Conservation (phyloP, 2,888 invertebrate species). For the Nipponacmea schrenckii region DNA sequence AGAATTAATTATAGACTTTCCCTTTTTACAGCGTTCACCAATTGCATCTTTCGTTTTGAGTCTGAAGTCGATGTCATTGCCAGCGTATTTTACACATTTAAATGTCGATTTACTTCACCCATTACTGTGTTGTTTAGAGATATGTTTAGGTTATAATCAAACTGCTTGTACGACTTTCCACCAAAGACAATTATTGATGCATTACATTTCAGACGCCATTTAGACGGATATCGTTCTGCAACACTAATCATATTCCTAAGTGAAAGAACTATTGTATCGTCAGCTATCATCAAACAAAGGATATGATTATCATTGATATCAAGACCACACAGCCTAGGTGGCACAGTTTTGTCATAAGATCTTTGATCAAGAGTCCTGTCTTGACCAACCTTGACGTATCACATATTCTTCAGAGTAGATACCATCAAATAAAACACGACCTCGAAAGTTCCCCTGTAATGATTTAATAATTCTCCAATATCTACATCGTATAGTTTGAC, state of each 20-base stretch:
- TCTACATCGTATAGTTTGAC: no score
- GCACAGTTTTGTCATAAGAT: not conserved
- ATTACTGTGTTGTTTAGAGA: no score
- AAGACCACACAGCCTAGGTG: not conserved
- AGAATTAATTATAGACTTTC: no score
- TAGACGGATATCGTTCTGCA: not conserved
- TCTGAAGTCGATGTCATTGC: no score
- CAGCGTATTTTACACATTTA: no score
- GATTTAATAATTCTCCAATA: not conserved
- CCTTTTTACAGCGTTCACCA: no score
- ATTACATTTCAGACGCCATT: no score
- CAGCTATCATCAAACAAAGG: not conserved
- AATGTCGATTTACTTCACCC: no score
- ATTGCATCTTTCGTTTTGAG: no score
- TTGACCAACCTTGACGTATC: not conserved
- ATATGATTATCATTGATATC: not conserved
- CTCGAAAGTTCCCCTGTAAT: not conserved
- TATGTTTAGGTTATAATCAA: no score
- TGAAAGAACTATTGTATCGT: not conserved
- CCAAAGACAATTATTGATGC: no score
- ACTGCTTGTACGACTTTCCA: no score
- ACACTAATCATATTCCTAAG: not conserved
- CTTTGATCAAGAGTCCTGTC: not conserved
- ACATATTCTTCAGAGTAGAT: not conserved
- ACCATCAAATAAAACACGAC: not conserved